Conservation (phyloP, 2,888 invertebrate genomes). For the Exephanes ischioxanthus region DNA sequence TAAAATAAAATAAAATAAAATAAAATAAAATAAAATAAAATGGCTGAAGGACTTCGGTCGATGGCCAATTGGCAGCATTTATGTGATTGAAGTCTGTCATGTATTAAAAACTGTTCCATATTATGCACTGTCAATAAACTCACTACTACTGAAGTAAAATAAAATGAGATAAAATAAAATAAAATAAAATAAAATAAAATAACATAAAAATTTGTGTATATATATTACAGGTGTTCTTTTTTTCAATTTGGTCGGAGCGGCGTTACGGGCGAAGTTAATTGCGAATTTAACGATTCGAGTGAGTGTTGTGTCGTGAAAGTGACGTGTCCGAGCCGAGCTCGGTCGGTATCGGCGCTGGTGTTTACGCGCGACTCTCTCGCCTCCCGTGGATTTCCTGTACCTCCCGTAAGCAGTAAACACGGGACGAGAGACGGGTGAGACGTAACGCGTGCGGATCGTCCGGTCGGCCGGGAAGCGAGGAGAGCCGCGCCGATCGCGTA, state of each 20-base stretch:
- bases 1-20: no score
- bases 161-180: neutral
- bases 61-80: no score
- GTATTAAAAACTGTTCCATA: no score
- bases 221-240: neutral
- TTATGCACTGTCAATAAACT: no score
- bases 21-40: neutral
- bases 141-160: neutral
- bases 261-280: neutral
- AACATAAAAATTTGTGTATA: neutral
- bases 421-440: neutral
- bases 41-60: no score
- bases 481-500: constrained; percentile 10
- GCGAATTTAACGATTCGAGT: constrained; percentile 7
- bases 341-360: constrained; percentile 11
- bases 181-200: neutral
- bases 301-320: constrained; percentile 43
- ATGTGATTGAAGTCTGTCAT: no score
- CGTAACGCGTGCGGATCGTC: neutral
- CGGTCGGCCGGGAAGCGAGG: neutral
- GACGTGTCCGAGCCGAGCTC: constrained; percentile 36
- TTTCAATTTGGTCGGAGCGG: neutral
- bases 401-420: constrained; percentile 38
- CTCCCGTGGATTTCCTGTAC: constrained; percentile 59
- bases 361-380: constrained; percentile 5